Percentiles rank a stretch among this genome's conserved stretches.
phyloP scores from a whole-genome alignment of 1,140 invertebrate genomes.

The Diorhabda sublineata region DNA sequence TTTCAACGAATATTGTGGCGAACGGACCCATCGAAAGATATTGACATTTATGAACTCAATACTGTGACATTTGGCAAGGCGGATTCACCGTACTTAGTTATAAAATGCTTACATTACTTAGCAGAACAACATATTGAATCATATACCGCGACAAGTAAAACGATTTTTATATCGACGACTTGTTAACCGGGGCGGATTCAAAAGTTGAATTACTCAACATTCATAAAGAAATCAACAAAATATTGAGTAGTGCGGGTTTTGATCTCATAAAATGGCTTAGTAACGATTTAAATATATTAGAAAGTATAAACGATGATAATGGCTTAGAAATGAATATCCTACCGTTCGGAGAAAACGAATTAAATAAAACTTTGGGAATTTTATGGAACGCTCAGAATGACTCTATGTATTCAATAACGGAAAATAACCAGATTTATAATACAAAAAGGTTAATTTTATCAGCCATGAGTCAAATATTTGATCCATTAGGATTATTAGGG shows the following conservation, averaged over 20 bases:
- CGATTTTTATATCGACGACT: slow-evolving; percentile 51
- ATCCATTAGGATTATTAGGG: slow-evolving; percentile 10
- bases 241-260: not conserved
- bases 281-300: not conserved
- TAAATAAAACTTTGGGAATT: slow-evolving; percentile 21
- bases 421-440: not conserved
- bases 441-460: slow-evolving; percentile 25
- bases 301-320: not conserved
- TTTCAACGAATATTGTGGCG: slow-evolving; percentile 40
- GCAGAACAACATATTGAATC: slow-evolving; percentile 27
- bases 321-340: not conserved
- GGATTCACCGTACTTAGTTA: slow-evolving; percentile 41
- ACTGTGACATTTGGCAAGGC: slow-evolving; percentile 40
- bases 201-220: too few species aligned
- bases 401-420: slow-evolving; percentile 15
- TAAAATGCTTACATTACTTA: slow-evolving; percentile 38
- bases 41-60: slow-evolving; percentile 16
- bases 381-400: slow-evolving; percentile 21
- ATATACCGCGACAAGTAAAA: slow-evolving; percentile 31
- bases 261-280: slow-evolving; percentile 1
- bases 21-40: not conserved
- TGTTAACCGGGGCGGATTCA: slow-evolving; percentile 41
- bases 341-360: slow-evolving; percentile 5
- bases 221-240: not conserved
- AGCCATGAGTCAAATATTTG: slow-evolving; percentile 16